These are phyloP conservation scores for Sarcophaga peregrina DNA, from an alignment of 1,140 invertebrate genomes.

Conservation along the genomic window DNA sequence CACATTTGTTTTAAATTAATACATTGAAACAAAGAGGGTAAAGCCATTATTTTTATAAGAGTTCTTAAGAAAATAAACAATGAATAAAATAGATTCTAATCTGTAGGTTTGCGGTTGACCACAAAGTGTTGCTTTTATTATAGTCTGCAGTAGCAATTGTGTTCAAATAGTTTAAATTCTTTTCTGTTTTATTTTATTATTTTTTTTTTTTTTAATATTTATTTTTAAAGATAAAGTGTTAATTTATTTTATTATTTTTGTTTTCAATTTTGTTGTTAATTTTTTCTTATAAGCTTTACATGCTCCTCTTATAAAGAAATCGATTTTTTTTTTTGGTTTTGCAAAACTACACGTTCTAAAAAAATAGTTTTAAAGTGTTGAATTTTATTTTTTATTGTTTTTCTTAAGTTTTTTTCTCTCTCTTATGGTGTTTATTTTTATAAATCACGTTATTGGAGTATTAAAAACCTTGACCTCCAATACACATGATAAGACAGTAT, in stretches of 20 bases:
- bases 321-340: neutral
- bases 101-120: too few species aligned
- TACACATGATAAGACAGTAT: neutral
- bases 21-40: too few species aligned
- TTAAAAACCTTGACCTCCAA: neutral
- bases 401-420: neutral
- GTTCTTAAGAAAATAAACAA: too few species aligned
- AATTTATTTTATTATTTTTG: neutral
- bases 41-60: too few species aligned
- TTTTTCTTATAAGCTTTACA: neutral
- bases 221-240: neutral
- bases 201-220: neutral
- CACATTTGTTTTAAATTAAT: too few species aligned
- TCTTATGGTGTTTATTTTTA: neutral
- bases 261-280: neutral
- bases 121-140: too few species aligned
- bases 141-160: too few species aligned
- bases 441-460: slow-evolving; percentile 1
- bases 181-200: too few species aligned
- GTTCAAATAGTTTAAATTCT: too few species aligned
- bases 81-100: too few species aligned
- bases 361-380: neutral
- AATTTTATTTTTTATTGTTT: neutral
- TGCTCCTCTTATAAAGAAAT: neutral
- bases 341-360: neutral